phyloP scores from a whole-genome alignment of 2,113 vertebrate species.

The Tetrao urogallus region DNA sequence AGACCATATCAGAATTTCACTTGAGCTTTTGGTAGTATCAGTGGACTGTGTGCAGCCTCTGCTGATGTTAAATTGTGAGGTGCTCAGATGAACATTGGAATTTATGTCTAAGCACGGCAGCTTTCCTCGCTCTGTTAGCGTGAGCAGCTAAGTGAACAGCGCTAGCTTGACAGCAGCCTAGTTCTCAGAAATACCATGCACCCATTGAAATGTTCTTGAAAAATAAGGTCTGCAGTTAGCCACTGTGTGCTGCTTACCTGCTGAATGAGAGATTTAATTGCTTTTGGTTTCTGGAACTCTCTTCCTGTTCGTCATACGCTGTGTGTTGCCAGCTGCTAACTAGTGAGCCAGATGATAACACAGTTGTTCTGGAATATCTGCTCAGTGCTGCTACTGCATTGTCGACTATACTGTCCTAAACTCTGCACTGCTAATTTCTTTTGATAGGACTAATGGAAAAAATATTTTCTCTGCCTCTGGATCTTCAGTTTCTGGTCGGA shows the following conservation, averaged over 20 bases:
- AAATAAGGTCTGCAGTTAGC: background rate
- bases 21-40: background rate
- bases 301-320: background rate
- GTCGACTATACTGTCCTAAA: constrained; percentile 24
- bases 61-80: background rate
- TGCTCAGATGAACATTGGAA: background rate
- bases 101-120: background rate
- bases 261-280: constrained; percentile 4
- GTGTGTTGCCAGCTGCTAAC: constrained; percentile 33
- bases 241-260: background rate
- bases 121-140: background rate
- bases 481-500: constrained; percentile 85
- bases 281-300: constrained; percentile 31
- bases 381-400: constrained; percentile 45
- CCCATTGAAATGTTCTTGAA: background rate
- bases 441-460: constrained; percentile 81
- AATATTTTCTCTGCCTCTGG: constrained; percentile 78
- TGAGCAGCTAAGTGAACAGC: background rate
- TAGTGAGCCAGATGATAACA: constrained; percentile 33
- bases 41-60: constrained; percentile 3
- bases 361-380: constrained; percentile 9
- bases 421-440: constrained; percentile 65
- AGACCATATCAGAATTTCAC: background rate
- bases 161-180: background rate
- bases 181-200: background rate